These are phyloP conservation scores for Psophia crepitans DNA, from an alignment of 2,113 vertebrate species.

Conservation along the genomic window DNA sequence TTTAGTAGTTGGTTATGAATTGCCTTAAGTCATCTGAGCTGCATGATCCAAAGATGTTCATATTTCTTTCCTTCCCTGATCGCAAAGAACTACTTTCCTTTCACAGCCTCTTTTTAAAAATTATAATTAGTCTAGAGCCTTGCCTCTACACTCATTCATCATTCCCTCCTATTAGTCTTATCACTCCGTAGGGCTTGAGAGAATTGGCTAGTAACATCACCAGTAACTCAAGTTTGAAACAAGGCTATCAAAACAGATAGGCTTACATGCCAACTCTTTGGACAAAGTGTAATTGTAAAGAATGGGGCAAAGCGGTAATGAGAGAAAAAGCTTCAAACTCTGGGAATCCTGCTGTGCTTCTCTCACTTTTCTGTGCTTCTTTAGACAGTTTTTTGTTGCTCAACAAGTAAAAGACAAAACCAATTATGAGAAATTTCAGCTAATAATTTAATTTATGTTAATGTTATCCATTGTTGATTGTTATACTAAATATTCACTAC, in stretches of 20 bases:
- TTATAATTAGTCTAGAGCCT: slow-evolving; percentile 50
- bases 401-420: neutral
- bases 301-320: neutral
- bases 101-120: neutral
- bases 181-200: neutral
- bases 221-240: slow-evolving; percentile 41
- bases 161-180: slow-evolving; percentile 48
- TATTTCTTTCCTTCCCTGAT: slow-evolving; percentile 37
- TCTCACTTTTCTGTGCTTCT: neutral
- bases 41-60: slow-evolving; percentile 37
- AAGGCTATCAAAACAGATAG: slow-evolving; percentile 56
- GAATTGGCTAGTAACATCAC: slow-evolving; percentile 35
- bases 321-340: neutral
- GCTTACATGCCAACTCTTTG: neutral
- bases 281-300: slow-evolving; percentile 40
- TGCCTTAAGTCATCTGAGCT: slow-evolving; percentile 53
- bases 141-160: slow-evolving; percentile 22
- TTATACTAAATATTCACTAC: neutral
- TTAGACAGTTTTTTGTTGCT: neutral
- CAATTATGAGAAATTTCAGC: neutral
- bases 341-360: neutral
- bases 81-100: slow-evolving; percentile 32
- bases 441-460: neutral
- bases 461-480: neutral
- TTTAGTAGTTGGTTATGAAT: slow-evolving; percentile 60